phyloP scores from a whole-genome alignment of 2,113 vertebrate genomes.

The Erythrocercus mccallii region DNA sequence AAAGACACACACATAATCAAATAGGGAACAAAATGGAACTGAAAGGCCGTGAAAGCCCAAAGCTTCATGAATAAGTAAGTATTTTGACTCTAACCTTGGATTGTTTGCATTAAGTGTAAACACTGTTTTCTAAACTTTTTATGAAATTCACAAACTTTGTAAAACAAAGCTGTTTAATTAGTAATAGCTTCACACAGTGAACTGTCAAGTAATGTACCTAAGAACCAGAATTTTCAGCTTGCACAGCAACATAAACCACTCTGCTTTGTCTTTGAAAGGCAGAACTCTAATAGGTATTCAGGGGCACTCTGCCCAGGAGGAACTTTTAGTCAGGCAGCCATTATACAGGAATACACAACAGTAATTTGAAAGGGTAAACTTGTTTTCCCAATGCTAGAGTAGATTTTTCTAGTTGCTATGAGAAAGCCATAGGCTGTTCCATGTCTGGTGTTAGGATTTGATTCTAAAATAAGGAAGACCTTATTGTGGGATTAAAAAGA shows the following conservation, averaged over 20 bases:
- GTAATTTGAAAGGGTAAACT: neutral
- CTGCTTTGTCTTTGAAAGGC: neutral
- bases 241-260: neutral
- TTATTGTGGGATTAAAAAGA: neutral
- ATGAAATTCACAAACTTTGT: neutral
- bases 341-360: neutral
- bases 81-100: neutral
- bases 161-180: slow-evolving; percentile 24
- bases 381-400: neutral
- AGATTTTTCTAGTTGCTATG: neutral
- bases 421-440: neutral
- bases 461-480: neutral
- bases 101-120: neutral
- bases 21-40: neutral
- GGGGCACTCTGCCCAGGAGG: neutral
- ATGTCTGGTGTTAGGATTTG: neutral
- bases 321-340: neutral
- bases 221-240: slow-evolving; percentile 2
- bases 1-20: neutral
- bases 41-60: neutral
- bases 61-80: neutral
- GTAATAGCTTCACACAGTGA: neutral
- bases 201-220: neutral
- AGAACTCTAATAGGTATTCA: neutral
- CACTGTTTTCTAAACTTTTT: neutral